phyloP scores from a whole-genome alignment of 1,140 invertebrate species.

The Meteorus sp. region DNA sequence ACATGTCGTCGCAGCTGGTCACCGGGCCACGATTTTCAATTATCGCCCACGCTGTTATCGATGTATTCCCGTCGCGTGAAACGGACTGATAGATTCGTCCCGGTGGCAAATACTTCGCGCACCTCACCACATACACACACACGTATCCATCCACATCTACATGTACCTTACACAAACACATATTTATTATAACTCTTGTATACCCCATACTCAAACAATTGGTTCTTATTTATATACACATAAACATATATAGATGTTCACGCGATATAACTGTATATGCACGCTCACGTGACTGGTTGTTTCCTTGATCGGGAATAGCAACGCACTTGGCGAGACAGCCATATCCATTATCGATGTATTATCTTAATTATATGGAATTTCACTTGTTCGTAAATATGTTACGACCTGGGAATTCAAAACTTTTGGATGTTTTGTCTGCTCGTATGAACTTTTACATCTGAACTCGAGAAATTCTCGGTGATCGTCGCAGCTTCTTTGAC shows the following conservation, averaged over 20 bases:
- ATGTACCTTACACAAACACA: not conserved
- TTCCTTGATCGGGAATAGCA: slow-evolving; percentile 24
- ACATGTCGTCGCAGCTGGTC: slow-evolving; percentile 40
- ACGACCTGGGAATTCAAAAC: slow-evolving; percentile 10
- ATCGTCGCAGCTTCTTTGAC: not conserved
- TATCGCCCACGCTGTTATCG: slow-evolving; percentile 51
- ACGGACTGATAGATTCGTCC: slow-evolving; percentile 44
- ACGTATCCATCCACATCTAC: not conserved
- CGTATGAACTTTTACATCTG: too few relatives aligned
- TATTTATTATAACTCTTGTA: too few relatives aligned
- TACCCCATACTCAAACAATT: too few relatives aligned
- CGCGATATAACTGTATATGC: not conserved
- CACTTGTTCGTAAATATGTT: slow-evolving; percentile 9
- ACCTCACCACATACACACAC: slow-evolving; percentile 1
- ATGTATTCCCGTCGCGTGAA: slow-evolving; percentile 45
- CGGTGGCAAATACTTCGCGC: slow-evolving; percentile 15
- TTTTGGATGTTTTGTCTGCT: too few relatives aligned
- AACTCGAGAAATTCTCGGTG: not conserved
- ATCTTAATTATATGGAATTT: slow-evolving; percentile 25
- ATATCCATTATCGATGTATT: slow-evolving; percentile 19
- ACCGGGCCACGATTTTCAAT: slow-evolving; percentile 48
- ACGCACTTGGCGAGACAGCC: slow-evolving; percentile 19
- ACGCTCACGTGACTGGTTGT: slow-evolving; percentile 17
- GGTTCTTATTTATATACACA: too few relatives aligned
- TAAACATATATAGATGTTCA: not conserved